A percentile compares a stretch with the other conserved stretches of the same genome.
These are phyloP conservation scores for Micronisus gabar DNA, from an alignment of 2,113 vertebrate species.

Conservation along the genomic window DNA sequence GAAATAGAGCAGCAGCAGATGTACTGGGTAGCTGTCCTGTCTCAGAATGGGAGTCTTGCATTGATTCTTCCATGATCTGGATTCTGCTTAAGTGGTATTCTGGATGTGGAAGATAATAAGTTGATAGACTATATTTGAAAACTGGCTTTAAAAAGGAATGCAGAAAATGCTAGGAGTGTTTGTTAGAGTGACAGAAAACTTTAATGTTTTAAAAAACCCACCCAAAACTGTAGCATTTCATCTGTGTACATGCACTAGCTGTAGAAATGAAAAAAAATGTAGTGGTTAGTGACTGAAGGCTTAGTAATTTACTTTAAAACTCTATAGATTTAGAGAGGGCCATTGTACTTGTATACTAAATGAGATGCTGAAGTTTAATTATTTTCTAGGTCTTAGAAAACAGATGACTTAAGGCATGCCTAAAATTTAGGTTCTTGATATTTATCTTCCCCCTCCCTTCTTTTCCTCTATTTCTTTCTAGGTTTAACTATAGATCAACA, in stretches of 20 bases:
- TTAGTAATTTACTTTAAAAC: neutral
- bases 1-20: neutral
- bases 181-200: neutral
- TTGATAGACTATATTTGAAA: neutral
- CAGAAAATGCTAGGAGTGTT: neutral
- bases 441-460: neutral
- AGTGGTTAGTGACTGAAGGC: neutral
- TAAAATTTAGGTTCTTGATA: neutral
- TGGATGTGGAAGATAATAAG: neutral
- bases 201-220: neutral
- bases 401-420: neutral
- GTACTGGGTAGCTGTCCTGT: neutral
- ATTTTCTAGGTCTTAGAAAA: neutral
- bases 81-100: neutral
- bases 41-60: neutral
- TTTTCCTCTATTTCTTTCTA: conserved; percentile 61
- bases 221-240: neutral
- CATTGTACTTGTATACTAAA: neutral
- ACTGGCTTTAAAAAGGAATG: neutral
- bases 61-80: neutral
- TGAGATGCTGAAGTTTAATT: neutral
- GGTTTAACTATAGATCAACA: conserved; percentile 99
- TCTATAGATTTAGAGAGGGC: neutral
- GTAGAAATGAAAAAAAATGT: neutral
- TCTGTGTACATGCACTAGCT: neutral